These are phyloP conservation scores for Leptinotarsa undecemlineata DNA, from an alignment of 1,140 invertebrate species.

Conservation along the genomic window DNA sequence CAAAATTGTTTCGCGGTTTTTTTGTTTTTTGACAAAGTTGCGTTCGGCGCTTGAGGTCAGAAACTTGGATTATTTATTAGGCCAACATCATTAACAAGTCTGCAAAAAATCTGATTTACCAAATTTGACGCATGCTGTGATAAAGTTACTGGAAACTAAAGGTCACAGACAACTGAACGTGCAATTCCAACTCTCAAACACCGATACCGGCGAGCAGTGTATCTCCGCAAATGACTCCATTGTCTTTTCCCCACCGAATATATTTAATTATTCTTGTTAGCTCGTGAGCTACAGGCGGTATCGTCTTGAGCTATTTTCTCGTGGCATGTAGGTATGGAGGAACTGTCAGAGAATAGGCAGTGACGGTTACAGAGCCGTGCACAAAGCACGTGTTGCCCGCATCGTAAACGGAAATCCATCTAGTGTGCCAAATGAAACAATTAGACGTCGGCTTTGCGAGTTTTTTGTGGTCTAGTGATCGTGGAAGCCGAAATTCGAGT, in stretches of 20 bases:
- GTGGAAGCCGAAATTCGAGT: slow-evolving; percentile 1
- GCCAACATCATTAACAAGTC: no score
- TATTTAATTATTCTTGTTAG: slow-evolving; percentile 6
- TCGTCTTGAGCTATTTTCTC: slow-evolving; percentile 3
- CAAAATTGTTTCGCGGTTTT: no score
- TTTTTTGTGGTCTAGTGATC: slow-evolving; percentile 2
- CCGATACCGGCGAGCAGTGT: slow-evolving; percentile 3
- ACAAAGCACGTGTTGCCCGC: slow-evolving; percentile 19
- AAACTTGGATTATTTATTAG: no score
- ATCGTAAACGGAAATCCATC: slow-evolving; percentile 13
- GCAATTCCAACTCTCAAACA: background rate
- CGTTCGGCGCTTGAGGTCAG: no score
- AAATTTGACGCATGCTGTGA: no score
- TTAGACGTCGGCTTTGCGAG: slow-evolving; percentile 16
- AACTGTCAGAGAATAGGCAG: slow-evolving; percentile 1
- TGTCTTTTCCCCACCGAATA: slow-evolving; percentile 18
- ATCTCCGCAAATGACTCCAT: slow-evolving; percentile 7
- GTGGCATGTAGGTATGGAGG: slow-evolving; percentile 1
- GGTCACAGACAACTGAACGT: no score
- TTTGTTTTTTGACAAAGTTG: no score
- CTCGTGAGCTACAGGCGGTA: slow-evolving; percentile 7
- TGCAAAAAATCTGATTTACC: no score
- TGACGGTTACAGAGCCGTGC: background rate
- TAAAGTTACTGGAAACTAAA: no score
- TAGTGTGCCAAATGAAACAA: slow-evolving; percentile 22